Evolutionary conservation across 1,140 invertebrate genomes (phyloP).

Genomic region (Aphidius gifuensis): DNA sequence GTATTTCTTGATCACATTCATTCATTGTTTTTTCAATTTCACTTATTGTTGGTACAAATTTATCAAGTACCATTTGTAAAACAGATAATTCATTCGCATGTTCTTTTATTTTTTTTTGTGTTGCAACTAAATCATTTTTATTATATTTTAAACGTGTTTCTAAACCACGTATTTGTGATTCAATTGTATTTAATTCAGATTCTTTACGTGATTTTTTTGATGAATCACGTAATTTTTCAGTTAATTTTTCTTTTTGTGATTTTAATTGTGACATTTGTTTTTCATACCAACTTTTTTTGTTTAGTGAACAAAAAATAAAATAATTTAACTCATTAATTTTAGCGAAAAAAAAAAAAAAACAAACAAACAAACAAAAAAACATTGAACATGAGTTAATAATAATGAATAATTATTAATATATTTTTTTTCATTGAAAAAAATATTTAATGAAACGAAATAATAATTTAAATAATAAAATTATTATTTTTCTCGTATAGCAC

Average conservation of each 20-base stretch:
- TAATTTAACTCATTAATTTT: too few species aligned
- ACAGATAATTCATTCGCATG: slow-evolving; percentile 70
- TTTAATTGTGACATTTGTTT: slow-evolving; percentile 93
- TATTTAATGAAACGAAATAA: too few species aligned
- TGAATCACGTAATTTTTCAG: slow-evolving; percentile 83
- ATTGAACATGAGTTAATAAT: too few species aligned
- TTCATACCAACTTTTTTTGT: slow-evolving; percentile 91
- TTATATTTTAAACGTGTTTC: slow-evolving; percentile 96
- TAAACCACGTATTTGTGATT: slow-evolving; percentile 92
- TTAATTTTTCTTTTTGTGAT: slow-evolving; percentile 81
- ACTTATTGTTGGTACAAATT: slow-evolving; percentile 60
- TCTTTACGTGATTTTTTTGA: slow-evolving; percentile 97
- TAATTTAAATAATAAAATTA: too few species aligned
- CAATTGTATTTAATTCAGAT: slow-evolving; percentile 94
- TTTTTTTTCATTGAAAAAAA: too few species aligned
- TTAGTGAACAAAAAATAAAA: too few species aligned
- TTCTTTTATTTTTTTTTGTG: slow-evolving; percentile 75
- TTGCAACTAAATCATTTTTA: slow-evolving; percentile 81
- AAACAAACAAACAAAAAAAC: too few species aligned
- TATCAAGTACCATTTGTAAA: slow-evolving; percentile 70
- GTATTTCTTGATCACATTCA: slow-evolving; percentile 82
- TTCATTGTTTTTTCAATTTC: slow-evolving; percentile 71
- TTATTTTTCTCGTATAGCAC: too few species aligned
- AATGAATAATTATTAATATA: too few species aligned
- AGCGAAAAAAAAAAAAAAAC: too few species aligned